These are phyloP conservation scores for Alitta virens DNA, from an alignment of 2,888 invertebrate species.

Conservation along the genomic window DNA sequence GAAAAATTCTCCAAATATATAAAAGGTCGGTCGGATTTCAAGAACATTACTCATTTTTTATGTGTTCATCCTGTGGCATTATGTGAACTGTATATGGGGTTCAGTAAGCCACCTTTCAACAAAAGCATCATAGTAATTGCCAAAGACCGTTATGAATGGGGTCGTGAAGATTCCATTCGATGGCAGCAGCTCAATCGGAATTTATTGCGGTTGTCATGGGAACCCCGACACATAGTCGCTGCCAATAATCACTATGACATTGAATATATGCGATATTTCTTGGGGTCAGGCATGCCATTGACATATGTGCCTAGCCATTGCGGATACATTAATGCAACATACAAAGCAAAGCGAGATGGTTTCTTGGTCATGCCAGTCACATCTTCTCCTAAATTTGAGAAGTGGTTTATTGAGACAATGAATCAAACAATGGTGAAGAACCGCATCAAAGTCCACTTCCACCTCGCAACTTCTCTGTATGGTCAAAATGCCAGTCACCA, in stretches of 20 bases:
- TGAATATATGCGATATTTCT: constrained; percentile 13
- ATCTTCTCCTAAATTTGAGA: neutral
- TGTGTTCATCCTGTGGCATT: constrained; percentile 9
- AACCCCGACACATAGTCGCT: constrained; percentile 1
- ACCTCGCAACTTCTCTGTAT: constrained; percentile 1
- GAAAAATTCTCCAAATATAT: neutral
- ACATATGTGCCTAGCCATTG: constrained; percentile 11
- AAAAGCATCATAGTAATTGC: constrained; percentile 12
- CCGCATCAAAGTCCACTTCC: neutral
- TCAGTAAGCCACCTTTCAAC: neutral
- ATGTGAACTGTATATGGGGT: constrained; percentile 8
- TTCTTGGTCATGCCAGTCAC: neutral
- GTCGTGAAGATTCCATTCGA: neutral
- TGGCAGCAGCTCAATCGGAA: constrained; percentile 9
- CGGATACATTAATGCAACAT: neutral
- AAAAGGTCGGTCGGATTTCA: neutral
- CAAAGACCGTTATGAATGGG: constrained; percentile 10
- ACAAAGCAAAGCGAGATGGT: neutral
- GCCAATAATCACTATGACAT: constrained; percentile 16
- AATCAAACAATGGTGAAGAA: neutral
- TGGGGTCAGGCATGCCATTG: constrained; percentile 4
- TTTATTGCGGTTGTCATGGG: neutral
- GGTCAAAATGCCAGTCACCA: neutral
- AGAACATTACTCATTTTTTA: constrained; percentile 3
- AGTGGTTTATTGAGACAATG: constrained; percentile 1